Conservation (phyloP, 2,888 invertebrate genomes). For the Ptychoptera albimana region DNA sequence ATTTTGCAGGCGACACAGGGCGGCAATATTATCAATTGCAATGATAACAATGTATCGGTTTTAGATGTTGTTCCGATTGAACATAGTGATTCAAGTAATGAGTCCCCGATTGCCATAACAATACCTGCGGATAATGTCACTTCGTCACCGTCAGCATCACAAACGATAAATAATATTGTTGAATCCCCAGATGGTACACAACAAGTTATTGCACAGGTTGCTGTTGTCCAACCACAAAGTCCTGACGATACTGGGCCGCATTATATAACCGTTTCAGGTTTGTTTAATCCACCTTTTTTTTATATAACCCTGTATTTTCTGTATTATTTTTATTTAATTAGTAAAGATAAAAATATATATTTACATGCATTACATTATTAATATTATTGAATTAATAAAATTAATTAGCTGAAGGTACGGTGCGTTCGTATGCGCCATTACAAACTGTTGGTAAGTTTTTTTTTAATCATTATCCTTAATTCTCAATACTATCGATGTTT, state of each 20-base stretch:
- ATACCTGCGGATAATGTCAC: slow-evolving; percentile 8
- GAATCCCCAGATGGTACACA: slow-evolving; percentile 22
- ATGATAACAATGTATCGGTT: slow-evolving; percentile 16
- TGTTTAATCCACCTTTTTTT: slow-evolving; percentile 8
- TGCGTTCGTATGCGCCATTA: slow-evolving; percentile 8
- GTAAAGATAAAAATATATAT: neutral
- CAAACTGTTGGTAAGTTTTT: slow-evolving; percentile 9
- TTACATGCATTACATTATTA: neutral
- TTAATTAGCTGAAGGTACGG: slow-evolving; percentile 7
- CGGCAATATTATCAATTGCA: slow-evolving; percentile 5
- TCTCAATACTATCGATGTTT: neutral
- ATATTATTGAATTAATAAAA: neutral
- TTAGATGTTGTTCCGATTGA: slow-evolving; percentile 28
- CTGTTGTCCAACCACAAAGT: slow-evolving; percentile 22
- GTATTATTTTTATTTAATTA: slow-evolving; percentile 3
- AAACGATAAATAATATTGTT: slow-evolving; percentile 13
- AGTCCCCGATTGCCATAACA: slow-evolving; percentile 11
- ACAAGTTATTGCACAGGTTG: slow-evolving; percentile 26
- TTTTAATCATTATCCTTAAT: neutral
- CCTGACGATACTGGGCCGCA: slow-evolving; percentile 20
- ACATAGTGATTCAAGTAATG: slow-evolving; percentile 25
- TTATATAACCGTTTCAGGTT: slow-evolving; percentile 29
- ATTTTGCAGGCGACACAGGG: slow-evolving; percentile 16
- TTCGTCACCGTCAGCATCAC: slow-evolving; percentile 10
- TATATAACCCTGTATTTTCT: too few species aligned